Evolutionary conservation across 2,797 vertebrate genomes (phyloP).

Genomic region (Sardinella longiceps): DNA sequence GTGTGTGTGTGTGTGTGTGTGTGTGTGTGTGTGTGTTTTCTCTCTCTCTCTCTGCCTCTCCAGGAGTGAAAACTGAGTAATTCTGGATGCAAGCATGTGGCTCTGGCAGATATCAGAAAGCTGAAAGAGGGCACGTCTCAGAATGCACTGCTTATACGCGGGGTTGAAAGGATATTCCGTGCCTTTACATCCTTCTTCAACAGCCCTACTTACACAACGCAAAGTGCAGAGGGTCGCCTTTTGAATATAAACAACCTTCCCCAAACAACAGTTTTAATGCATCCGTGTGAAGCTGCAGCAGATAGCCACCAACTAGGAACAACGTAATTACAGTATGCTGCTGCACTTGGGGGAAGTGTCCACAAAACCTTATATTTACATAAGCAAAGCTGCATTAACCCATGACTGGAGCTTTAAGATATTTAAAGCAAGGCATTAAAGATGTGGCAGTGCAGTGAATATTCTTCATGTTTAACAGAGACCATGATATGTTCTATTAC

Average conservation of each 20-base stretch:
- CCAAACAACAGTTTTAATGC: conserved; percentile 30
- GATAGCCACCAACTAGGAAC: conserved; percentile 32
- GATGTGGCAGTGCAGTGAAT: background rate
- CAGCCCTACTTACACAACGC: conserved; percentile 51
- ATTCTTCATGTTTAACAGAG: background rate
- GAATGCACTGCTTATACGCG: conserved; percentile 57
- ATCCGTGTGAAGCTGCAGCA: conserved; percentile 30
- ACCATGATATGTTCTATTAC: background rate
- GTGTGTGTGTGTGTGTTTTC: no score
- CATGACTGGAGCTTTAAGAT: background rate
- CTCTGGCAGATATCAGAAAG: conserved; percentile 74
- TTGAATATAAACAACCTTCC: conserved; percentile 50
- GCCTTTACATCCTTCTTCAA: conserved; percentile 53
- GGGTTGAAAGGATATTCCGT: conserved; percentile 63
- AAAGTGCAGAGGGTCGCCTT: conserved; percentile 42
- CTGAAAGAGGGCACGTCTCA: conserved; percentile 60
- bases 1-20: no score
- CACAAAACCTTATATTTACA: conserved; percentile 39
- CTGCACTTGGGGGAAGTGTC: conserved; percentile 37
- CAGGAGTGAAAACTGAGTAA: conserved; percentile 54
- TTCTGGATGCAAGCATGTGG: conserved; percentile 77
- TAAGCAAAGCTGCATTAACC: conserved; percentile 24
- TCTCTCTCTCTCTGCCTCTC: conserved; percentile 47
- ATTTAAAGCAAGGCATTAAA: background rate
- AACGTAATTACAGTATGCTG: conserved; percentile 47